Base-by-base conservation (phyloP, 2,797 vertebrate genomes). In the Melanotaenia nigrans region DNA sequence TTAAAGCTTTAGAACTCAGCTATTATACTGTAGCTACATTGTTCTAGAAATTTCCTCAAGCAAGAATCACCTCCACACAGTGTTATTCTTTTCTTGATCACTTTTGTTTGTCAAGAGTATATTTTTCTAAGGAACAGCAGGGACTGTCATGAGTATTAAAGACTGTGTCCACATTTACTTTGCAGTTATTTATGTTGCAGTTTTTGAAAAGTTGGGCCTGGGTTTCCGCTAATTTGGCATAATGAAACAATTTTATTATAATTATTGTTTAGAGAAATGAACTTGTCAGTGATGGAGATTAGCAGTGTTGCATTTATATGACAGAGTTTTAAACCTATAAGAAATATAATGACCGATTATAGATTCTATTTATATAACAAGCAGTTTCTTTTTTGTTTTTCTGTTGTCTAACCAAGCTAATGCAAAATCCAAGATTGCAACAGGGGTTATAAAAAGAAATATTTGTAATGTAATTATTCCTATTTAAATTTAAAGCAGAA, bases 311-410 rank as follows among this genome's bases (percentile, higher is more conserved):
- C 81, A 84, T 85, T 86, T 89, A 87, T 84, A 87, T 69, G 73
- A 77, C 62, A 82, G 86, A 88, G 82, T 86, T 90, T 86, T 83
- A 89, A 85, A 75, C 79, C 69, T 87, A 87, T 63, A 71, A 82
- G 61, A 76, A 77, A 60, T 88, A 76, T 84, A 88, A 83, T 35
- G 62, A 86, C 83, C 77, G 76, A 85, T 40, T 83, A 92, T 78
- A 90, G 87, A 92, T 92, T 92, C 92, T 95, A 94, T 94, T 94
- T 93, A 94, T 93, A 81, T 93, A 92, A 68, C 64, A 75, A 87
- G 80, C 82, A 81, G 79, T 87, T 80, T 77, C 63, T 65, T 53
- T 76, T 67, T 65, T 64, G 73, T 82, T 47, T 53, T 35, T 78
- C 47, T 47, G 24, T 68, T 54, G 78, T 84, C 78, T 86, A 78